Evolutionary conservation across 2,113 vertebrate genomes (phyloP).

Genomic region (Noturus placidus): DNA sequence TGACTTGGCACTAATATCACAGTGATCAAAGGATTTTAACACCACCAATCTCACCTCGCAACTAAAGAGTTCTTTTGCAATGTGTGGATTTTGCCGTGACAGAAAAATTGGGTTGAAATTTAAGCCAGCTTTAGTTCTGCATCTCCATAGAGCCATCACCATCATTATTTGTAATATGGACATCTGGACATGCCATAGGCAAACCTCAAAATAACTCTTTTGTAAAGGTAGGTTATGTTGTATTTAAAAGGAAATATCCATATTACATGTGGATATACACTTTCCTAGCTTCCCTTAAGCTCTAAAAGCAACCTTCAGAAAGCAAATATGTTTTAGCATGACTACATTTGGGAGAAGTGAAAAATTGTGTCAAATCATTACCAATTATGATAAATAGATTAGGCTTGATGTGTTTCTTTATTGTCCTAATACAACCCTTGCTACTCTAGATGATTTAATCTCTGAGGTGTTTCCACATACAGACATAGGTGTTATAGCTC

Average conservation of each 20-base stretch:
- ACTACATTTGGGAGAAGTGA: neutral
- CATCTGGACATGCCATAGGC: neutral
- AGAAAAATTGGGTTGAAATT: neutral
- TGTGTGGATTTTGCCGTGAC: neutral
- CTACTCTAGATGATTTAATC: neutral
- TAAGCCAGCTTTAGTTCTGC: neutral
- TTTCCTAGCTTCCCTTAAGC: neutral
- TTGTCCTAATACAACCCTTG: neutral
- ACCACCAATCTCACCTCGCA: neutral
- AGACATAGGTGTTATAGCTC: neutral
- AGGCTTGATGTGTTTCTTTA: conserved; percentile 24
- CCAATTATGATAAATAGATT: conserved; percentile 35
- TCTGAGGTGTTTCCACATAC: neutral
- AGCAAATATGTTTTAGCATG: neutral
- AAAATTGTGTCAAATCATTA: neutral
- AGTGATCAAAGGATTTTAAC: neutral
- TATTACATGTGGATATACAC: neutral
- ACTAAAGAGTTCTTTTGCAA: neutral
- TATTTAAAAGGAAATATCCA: neutral
- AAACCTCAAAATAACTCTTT: neutral
- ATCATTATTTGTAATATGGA: neutral
- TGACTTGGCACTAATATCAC: neutral
- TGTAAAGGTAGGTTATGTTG: neutral
- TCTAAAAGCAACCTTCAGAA: neutral
- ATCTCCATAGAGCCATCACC: neutral